Evolutionary conservation across 2,888 invertebrate genomes (phyloP).

Genomic region (Anorthoa munda): DNA sequence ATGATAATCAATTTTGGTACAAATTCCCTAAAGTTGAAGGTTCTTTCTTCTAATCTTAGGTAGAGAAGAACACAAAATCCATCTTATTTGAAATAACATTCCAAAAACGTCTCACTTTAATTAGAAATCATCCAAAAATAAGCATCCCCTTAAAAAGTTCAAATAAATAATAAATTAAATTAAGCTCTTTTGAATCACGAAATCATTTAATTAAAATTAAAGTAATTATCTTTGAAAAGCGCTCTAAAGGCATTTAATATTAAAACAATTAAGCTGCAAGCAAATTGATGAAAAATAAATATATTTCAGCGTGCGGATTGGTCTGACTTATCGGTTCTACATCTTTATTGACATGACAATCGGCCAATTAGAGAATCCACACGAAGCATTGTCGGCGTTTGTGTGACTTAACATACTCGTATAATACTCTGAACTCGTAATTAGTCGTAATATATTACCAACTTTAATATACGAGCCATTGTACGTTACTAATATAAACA

Average conservation of each 20-base stretch:
- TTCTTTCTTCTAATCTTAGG: neutral
- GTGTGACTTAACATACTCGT: constrained; percentile 55
- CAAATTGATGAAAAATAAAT: constrained; percentile 59
- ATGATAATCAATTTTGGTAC: neutral
- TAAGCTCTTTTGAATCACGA: constrained; percentile 18
- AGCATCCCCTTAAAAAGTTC: constrained; percentile 19
- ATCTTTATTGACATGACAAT: constrained; percentile 81
- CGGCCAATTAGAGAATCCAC: constrained; percentile 77
- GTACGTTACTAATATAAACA: constrained; percentile 38
- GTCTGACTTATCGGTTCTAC: constrained; percentile 65
- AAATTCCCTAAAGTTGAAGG: neutral
- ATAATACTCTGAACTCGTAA: constrained; percentile 49
- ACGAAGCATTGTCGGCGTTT: constrained; percentile 56
- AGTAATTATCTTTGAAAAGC: constrained; percentile 47
- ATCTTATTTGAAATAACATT: constrained; percentile 5
- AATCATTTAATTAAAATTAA: constrained; percentile 46
- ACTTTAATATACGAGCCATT: constrained; percentile 54
- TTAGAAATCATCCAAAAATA: constrained; percentile 13
- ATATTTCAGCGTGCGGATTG: constrained; percentile 48
- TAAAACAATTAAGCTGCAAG: constrained; percentile 51
- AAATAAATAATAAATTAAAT: constrained; percentile 36
- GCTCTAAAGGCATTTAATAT: constrained; percentile 49
- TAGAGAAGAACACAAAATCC: neutral
- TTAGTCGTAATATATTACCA: constrained; percentile 54
- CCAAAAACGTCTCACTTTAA: constrained; percentile 2